Base-by-base conservation (phyloP, 2,113 vertebrate genomes). In the Enhydra lutris region DNA sequence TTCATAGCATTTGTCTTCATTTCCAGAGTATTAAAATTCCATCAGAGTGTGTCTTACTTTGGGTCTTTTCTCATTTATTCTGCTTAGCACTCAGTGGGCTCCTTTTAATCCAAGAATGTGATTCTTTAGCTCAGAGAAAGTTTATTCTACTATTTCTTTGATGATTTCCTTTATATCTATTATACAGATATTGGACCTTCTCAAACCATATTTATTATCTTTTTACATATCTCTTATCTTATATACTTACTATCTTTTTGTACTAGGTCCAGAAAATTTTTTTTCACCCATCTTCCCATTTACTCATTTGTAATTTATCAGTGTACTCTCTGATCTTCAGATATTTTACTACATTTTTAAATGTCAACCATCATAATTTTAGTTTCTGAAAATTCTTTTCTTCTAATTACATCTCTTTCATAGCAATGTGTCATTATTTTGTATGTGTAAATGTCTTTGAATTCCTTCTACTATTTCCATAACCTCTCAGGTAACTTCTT, bases 321-420 rank as follows among this genome's bases (percentile, higher is more conserved):
- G 39, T 61, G 36, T 81, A 61, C 36, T 92, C 92, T 50, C 59
- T 78, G 26, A 76, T 93, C 74, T 87, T 90, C 57, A 95, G 76
- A 96, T 8, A 89, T 89, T 93, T 91, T 81, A 52, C 10, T 80
- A 13, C 20, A 71, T 73, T 93, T 94, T 47, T 36, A 81, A 76
- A 24, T 93, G 78, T 50, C 11, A 89, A 78, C 55, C 92, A 91
- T 71, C 7, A 13, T 45, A 90, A 84, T 94, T 96, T 97, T 92
- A 92, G 94, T 97, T 91, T 93, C 81, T 96, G 47, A 85, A 13
- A 91, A 80, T 61, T 90, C 39, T 76, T 52, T 15, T 89, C 20
- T 85, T 83, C 76, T 65, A 81, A 89, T 63, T 55, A 50, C 24
- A 89, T 61, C 12, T 69, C 57, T 93, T 84, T 93, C 42, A 69